A percentile compares a stretch with the other conserved stretches of the same genome.
These are phyloP conservation scores for Trichonephila inaurata DNA, from an alignment of 1,140 invertebrate genomes.

Conservation along the genomic window DNA sequence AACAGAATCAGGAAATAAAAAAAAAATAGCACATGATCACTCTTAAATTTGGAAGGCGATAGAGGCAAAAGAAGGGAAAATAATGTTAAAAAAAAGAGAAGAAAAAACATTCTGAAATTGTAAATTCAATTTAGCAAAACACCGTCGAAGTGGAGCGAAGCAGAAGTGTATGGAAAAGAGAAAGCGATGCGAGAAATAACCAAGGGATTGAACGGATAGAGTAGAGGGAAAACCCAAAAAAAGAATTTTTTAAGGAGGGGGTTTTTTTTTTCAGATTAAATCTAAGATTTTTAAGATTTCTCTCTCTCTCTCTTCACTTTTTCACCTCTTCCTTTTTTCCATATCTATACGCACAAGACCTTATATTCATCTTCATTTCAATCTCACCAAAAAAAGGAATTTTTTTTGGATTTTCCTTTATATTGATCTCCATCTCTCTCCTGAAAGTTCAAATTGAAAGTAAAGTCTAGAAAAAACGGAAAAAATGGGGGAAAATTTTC, in stretches of 20 bases:
- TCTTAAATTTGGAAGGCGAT: no score
- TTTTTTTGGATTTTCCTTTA: neutral
- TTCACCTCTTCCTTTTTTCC: neutral
- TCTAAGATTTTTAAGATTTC: neutral
- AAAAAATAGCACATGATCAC: no score
- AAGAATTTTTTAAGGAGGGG: neutral
- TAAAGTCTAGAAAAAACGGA: neutral
- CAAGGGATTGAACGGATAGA: neutral
- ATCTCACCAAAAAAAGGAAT: neutral
- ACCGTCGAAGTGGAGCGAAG: neutral
- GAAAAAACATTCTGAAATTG: neutral
- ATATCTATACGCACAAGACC: neutral
- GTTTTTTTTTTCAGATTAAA: neutral
- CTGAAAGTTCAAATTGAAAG: constrained; percentile 5
- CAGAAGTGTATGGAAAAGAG: neutral
- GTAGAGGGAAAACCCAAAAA: neutral
- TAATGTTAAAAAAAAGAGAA: neutral
- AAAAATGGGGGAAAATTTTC: no score
- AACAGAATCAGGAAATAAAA: no score
- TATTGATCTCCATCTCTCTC: neutral
- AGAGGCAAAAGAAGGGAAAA: no score
- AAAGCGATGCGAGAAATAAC: neutral
- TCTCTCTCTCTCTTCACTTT: neutral
- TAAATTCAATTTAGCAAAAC: neutral
- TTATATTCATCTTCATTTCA: neutral